Conservation (phyloP, 2,888 invertebrate genomes). For the Trisateles emortualis region DNA sequence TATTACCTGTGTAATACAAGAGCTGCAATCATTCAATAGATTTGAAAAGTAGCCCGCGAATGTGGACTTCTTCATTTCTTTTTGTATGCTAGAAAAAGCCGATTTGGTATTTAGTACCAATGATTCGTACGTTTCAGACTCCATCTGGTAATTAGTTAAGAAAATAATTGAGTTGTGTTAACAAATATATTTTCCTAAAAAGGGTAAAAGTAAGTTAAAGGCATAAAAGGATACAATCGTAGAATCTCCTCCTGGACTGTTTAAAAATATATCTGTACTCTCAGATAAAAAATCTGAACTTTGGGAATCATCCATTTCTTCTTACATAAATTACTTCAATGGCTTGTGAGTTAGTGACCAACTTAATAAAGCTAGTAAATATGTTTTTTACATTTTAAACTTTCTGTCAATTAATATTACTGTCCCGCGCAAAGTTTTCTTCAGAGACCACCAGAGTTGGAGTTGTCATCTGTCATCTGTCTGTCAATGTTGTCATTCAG, state of each 20-base stretch:
- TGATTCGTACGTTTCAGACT: constrained; percentile 52
- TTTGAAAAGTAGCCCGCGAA: constrained; percentile 54
- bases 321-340: not conserved
- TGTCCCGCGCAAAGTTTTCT: too few relatives aligned
- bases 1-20: constrained; percentile 66
- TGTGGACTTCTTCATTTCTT: constrained; percentile 43
- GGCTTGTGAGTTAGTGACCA: too few relatives aligned
- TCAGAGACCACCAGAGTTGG: too few relatives aligned
- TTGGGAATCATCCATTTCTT: constrained; percentile 68
- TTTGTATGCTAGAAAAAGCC: constrained; percentile 40
- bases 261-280: constrained; percentile 45
- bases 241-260: constrained; percentile 35
- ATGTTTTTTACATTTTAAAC: too few relatives aligned
- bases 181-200: too few relatives aligned
- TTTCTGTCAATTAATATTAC: too few relatives aligned
- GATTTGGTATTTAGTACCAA: constrained; percentile 61
- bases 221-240: constrained; percentile 65
- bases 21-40: constrained; percentile 62
- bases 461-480: too few relatives aligned
- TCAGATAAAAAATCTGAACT: constrained; percentile 66
- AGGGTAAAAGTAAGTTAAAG: too few relatives aligned
- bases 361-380: too few relatives aligned
- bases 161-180: constrained; percentile 18
- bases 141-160: constrained; percentile 52
- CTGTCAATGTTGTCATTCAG: too few relatives aligned